A percentile compares a stretch with the other conserved stretches of the same genome.
phyloP scores from a whole-genome alignment of 2,797 vertebrate genomes.

The Anniella stebbinsi region DNA sequence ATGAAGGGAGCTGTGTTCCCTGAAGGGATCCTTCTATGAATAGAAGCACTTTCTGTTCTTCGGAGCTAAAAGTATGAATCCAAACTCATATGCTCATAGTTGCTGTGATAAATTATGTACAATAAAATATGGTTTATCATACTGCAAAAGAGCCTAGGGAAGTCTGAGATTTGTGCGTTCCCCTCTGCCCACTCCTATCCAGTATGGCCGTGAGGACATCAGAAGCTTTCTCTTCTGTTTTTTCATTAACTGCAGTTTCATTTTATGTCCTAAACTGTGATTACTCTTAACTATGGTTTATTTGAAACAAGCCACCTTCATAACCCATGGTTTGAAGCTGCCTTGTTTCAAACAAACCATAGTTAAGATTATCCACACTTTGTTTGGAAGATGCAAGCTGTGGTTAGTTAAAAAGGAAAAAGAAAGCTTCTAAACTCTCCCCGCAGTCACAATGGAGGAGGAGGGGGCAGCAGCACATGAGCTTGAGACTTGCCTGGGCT shows the following conservation, averaged over 20 bases:
- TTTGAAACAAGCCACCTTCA: background rate
- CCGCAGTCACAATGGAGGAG: background rate
- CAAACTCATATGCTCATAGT: background rate
- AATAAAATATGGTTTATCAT: background rate
- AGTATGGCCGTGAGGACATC: background rate
- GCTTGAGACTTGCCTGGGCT: background rate
- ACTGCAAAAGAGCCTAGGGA: background rate
- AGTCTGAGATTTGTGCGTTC: background rate
- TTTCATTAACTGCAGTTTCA: background rate
- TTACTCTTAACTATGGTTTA: background rate
- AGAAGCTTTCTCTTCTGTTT: background rate
- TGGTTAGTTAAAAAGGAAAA: background rate
- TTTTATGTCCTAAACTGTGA: background rate
- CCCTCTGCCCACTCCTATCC: background rate
- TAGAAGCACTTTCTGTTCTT: background rate
- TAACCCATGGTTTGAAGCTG: background rate
- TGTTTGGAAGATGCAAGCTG: background rate
- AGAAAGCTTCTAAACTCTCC: background rate
- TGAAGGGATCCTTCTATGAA: background rate
- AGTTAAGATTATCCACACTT: background rate
- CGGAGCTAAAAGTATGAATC: background rate
- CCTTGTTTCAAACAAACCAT: background rate
- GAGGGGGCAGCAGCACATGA: background rate
- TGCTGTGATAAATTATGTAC: too few relatives aligned
- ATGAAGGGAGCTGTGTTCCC: background rate